Percentiles rank a stretch among this genome's conserved stretches.
These are phyloP conservation scores for Trinorchestia longiramus DNA, from an alignment of 1,140 invertebrate genomes.

Conservation along the genomic window DNA sequence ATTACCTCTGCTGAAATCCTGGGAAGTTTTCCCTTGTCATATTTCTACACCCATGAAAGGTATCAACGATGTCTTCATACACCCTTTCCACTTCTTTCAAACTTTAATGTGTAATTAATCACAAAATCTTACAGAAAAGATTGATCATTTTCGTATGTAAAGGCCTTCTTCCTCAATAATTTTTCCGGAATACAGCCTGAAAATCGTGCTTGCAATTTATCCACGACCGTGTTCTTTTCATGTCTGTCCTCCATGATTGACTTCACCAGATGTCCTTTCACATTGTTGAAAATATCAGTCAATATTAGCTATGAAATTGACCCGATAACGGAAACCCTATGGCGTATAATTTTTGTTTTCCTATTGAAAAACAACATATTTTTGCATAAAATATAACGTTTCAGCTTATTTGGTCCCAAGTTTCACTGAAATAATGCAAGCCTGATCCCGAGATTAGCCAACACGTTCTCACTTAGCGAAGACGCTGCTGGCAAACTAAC, in stretches of 20 bases:
- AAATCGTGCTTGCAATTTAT: background rate
- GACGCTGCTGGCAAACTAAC: background rate
- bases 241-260: background rate
- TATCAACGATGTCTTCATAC: background rate
- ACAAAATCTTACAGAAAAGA: background rate
- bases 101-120: background rate
- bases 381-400: background rate
- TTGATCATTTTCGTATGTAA: background rate
- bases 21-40: background rate
- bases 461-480: background rate
- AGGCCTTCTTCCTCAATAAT: background rate
- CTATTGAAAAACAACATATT: background rate
- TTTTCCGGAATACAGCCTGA: background rate
- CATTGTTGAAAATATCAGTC: background rate
- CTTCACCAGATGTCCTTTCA: background rate
- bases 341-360: background rate
- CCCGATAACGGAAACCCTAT: background rate
- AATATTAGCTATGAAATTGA: background rate
- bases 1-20: background rate
- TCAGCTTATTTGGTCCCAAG: background rate
- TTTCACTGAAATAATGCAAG: background rate
- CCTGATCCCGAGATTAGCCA: background rate
- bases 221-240: background rate
- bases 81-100: background rate
- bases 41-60: background rate